These are phyloP conservation scores for Craseonycteris thonglongyai DNA, from an alignment of 2,113 vertebrate species.

Conservation along the genomic window DNA sequence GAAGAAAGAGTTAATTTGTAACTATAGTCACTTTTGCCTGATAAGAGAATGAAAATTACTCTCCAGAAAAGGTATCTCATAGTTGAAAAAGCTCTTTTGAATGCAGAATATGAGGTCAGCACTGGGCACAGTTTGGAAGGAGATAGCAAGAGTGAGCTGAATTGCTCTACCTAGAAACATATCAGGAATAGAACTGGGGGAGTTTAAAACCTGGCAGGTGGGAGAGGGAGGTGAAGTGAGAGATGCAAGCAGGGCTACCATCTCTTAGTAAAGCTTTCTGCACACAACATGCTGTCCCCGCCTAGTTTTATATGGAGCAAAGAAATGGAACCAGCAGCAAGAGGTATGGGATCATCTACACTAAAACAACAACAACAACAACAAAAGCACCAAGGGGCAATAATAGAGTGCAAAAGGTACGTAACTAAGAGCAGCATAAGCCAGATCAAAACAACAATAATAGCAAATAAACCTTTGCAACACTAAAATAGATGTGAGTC, in stretches of 20 bases:
- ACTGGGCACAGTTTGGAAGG: neutral
- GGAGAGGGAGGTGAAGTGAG: neutral
- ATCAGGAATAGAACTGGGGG: neutral
- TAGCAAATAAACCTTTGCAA: neutral
- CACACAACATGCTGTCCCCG: neutral
- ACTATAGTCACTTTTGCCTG: neutral
- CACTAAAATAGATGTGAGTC: neutral
- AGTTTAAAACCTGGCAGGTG: neutral
- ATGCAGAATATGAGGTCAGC: neutral
- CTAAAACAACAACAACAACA: neutral
- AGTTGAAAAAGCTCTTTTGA: neutral
- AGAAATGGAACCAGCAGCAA: neutral
- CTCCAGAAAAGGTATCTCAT: neutral
- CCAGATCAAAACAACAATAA: neutral
- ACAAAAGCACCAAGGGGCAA: neutral
- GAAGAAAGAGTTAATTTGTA: neutral
- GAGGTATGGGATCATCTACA: neutral
- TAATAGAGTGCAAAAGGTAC: neutral
- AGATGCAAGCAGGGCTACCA: rapidly evolving
- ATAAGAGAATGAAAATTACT: neutral
- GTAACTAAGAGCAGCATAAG: neutral
- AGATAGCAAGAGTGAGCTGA: neutral
- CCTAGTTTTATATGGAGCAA: neutral
- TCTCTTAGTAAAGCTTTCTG: neutral
- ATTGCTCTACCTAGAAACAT: neutral